Base-by-base conservation (phyloP, 2,113 vertebrate genomes). In the Forbesichthys agassizii region DNA sequence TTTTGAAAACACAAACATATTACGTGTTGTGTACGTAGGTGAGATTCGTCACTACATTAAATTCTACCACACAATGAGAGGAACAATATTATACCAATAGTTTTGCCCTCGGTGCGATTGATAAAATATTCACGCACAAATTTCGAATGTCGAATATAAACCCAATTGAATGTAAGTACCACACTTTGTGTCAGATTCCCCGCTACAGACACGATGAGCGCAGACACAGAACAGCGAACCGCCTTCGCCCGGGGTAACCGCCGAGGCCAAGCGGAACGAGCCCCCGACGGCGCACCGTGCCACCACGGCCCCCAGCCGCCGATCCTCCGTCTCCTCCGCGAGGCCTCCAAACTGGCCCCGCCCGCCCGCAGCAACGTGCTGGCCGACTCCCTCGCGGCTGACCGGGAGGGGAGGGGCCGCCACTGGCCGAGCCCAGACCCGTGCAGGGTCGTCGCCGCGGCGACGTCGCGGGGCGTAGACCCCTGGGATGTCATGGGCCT, bases 251-350 rank as follows among this genome's bases (percentile, higher is more conserved):
- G 82, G 1, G 27, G 27, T 27, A 27, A 3, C 27, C 27, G 2
- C 27, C 60, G 78, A 16, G 33, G 13, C 63, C 42, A 20, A 1
- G 47, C 11, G 16, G 86, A 88, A 49, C 70, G 77, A 3, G 78
- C 86, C 54, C 33, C 61, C 27, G 66, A 82, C 20, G 20, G 20
- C 9, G 16, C 55, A 27, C 51, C 72, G 64, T 70, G 77, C 49
- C 51, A 42, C 20, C 66, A 61, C 33, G 77, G 64, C 16, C 74
- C 90, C 0, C 78, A 75, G 59, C 88, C 89, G 60, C 82, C 88
- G 2, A 87, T 93, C 54, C 73, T 93, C 33, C 86, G 87, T 71
- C 91, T 94, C 64, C 85, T 94, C 49, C 92, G 89, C 66, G 94
- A 94, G 79, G 91, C 91, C 18, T 90, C 92, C 8, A 93, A 88